Evolutionary conservation across 2,113 vertebrate genomes (phyloP), one percentile per base, ranked within the genome.

Genomic region (Dolichotis patagonum): DNA sequence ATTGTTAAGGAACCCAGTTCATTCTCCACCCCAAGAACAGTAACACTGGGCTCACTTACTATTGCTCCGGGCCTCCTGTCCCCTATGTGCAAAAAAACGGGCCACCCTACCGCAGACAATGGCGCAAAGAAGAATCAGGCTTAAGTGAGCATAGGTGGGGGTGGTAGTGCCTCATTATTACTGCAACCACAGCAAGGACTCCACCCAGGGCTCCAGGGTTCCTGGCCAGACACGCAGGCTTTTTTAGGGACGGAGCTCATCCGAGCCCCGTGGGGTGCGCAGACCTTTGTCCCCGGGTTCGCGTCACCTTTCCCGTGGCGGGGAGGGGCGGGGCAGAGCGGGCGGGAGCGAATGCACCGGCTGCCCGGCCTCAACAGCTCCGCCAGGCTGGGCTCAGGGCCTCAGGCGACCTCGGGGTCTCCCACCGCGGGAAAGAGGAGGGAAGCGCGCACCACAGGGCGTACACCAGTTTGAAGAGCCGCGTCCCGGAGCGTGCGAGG

Each of bases 261-360:
- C 11, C 65, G 7, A 14, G 49, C 9, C 22, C 67, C 19, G 16
- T 2, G 5, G 52, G n/a, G 17, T 2, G 14, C 5, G 75, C 49
- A 35, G 88, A 92, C 85, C 88, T 92, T 46, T 85, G 96, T 85
- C 62, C 98, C 98, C 97, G 96, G 91, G 94, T 87, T 96, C 97
- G 98, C 98, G 97, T 90, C 96, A 90, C 96, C 95, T 96, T 97
- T 97, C 97, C 97, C 97, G 97, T 97, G 92, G 83, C 58, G 41
- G 91, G 91, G 99, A 98, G 98, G 52, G 92, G 81, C 62, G 35
- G 89, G 91, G 99, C 98, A 98, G 99, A 98, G 97, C 88, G 78
- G 98, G 98, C 97, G 98, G 98, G 97, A 89, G 98, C 98, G 87
- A 85, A 85, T 94, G 81, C 49, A 52, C 49, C 6, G 49, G 49